phyloP scores from a whole-genome alignment of 2,113 vertebrate genomes.

The Oncorhynchus tshawytscha region DNA sequence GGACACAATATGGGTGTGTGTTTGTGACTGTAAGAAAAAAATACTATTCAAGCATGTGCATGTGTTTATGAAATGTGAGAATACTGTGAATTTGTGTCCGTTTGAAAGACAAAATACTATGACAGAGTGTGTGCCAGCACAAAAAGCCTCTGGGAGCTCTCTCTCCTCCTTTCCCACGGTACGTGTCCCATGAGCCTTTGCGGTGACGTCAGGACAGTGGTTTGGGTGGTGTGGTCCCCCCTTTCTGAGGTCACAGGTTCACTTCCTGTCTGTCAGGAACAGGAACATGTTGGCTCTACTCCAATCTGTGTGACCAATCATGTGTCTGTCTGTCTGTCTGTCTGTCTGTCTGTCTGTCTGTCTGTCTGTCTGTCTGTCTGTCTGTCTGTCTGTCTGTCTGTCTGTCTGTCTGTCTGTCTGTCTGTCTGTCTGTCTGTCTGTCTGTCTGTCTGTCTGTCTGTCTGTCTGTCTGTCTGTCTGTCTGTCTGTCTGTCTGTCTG shows the following conservation, averaged over 20 bases:
- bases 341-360: neutral
- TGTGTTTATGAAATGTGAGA: slow-evolving; percentile 31
- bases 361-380: slow-evolving; percentile 3
- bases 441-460: slow-evolving; percentile 41
- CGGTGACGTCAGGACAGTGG: slow-evolving; percentile 71
- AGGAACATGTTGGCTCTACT: slow-evolving; percentile 33
- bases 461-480: neutral
- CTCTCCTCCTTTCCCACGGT: slow-evolving; percentile 73
- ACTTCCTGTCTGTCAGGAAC: slow-evolving; percentile 62
- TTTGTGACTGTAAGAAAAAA: neutral
- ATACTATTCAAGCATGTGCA: neutral
- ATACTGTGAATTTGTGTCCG: neutral
- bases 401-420: slow-evolving; percentile 26
- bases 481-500: slow-evolving; percentile 29
- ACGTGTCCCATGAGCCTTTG: slow-evolving; percentile 64
- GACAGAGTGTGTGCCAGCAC: slow-evolving; percentile 48
- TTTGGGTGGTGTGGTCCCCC: slow-evolving; percentile 52
- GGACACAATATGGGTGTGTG: neutral
- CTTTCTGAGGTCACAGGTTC: slow-evolving; percentile 59
- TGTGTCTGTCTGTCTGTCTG: slow-evolving; percentile 41
- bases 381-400: slow-evolving; percentile 28
- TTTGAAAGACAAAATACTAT: slow-evolving; percentile 11
- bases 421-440: neutral
- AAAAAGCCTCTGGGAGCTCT: slow-evolving; percentile 57
- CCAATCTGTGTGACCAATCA: slow-evolving; percentile 25